phyloP scores from a whole-genome alignment of 2,888 invertebrate genomes.

The Acrocyrtus sp. region DNA sequence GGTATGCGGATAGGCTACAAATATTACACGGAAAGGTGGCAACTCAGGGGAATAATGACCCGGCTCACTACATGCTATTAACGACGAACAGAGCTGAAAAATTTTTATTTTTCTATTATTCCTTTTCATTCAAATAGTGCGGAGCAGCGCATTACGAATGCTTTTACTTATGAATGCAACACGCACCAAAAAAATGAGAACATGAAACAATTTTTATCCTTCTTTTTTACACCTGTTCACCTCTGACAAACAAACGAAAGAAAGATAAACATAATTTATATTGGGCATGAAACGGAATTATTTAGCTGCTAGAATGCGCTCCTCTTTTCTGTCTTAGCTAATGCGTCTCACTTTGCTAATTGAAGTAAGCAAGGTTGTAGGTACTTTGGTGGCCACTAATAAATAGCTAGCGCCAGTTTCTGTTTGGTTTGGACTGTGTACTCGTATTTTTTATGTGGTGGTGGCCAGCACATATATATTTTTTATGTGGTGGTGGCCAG shows the following conservation, averaged over 20 bases:
- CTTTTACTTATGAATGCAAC: not conserved
- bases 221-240: conserved; percentile 38
- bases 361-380: conserved; percentile 33
- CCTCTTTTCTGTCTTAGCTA: not conserved
- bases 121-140: too few relatives aligned
- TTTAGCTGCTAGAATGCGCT: not conserved
- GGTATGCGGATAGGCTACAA: too few relatives aligned
- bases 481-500: conserved; percentile 32
- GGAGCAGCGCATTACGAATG: not conserved
- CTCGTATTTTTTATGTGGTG: conserved; percentile 40
- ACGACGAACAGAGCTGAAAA: conserved; percentile 23
- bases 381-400: conserved; percentile 21
- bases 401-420: too few relatives aligned
- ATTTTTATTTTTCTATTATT: conserved; percentile 3
- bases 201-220: conserved; percentile 19
- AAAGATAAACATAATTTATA: not conserved
- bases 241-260: not conserved
- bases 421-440: too few relatives aligned
- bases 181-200: too few relatives aligned
- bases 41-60: conserved; percentile 38
- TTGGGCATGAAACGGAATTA: not conserved
- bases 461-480: too few relatives aligned
- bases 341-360: conserved; percentile 38
- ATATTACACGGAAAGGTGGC: conserved; percentile 1
- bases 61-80: conserved; percentile 3